Conservation (phyloP, 2,888 invertebrate species). For the Heliconius charithonia region DNA sequence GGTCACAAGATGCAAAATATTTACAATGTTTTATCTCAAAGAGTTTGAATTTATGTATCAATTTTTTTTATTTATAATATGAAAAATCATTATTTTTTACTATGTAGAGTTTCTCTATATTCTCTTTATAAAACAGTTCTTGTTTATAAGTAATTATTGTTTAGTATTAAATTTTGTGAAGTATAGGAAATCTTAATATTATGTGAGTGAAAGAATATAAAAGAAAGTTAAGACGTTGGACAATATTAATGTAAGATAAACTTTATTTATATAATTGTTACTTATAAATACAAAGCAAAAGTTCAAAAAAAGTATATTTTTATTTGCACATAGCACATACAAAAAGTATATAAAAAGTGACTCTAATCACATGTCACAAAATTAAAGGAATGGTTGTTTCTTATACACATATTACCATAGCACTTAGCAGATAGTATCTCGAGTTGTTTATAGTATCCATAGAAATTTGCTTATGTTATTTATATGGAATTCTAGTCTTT, state of each 20-base stretch:
- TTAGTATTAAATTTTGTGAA: not conserved
- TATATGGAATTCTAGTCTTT: conserved; percentile 18
- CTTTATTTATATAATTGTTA: conserved; percentile 12
- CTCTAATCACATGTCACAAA: too few species aligned
- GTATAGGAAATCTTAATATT: not conserved
- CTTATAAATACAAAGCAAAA: too few species aligned
- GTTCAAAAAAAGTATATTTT: too few species aligned
- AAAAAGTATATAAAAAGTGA: too few species aligned
- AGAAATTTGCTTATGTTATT: not conserved
- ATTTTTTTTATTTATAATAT: not conserved
- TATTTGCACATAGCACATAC: too few species aligned
- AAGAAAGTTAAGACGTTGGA: not conserved
- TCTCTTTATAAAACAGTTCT: not conserved
- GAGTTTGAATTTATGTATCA: not conserved
- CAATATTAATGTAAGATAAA: conserved; percentile 16
- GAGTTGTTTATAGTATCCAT: too few species aligned
- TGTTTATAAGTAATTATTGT: not conserved
- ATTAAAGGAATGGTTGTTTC: too few species aligned
- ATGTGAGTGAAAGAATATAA: not conserved
- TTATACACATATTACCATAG: too few species aligned
- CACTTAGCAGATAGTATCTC: too few species aligned
- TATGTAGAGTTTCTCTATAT: not conserved
- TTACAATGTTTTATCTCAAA: conserved; percentile 3
- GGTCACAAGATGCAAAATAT: not conserved
- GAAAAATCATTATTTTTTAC: not conserved